Base-by-base conservation (phyloP, 2,888 invertebrate species). In the Meloe dianella region DNA sequence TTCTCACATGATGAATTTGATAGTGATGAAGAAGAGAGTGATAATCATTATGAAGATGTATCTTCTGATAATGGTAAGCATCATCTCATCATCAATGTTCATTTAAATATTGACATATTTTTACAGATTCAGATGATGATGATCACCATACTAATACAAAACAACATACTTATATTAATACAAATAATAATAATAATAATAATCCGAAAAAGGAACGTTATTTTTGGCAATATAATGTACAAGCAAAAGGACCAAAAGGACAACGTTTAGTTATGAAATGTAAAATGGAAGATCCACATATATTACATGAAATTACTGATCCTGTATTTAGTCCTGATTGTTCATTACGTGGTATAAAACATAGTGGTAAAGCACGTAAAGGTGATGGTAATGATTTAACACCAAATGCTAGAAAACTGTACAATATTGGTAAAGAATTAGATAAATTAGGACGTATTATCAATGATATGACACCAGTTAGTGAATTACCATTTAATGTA, bases 181-280 rank as follows among this genome's bases (percentile, higher is more conserved):
- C 38, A 1, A 5, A 12, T 4, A 38, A 4, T n/a, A 38, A 38
- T 38, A 20, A 38, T 38, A 4, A 8, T 8, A 77, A 76, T 61
- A 1, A 38, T 38, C 47, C 6, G 20, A 94, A 93, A 82, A 93
- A 91, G 75, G 95, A 96, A 79, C 88, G 92, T 69, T 97, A 89
- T 84, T 98, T 98, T 83, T 98, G 98, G 98, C 98, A 98, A 83
- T 98, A 98, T 84, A 98, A 98, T 86, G 96, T 97, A 0, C 98
- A 98, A 85, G 94, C 97, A 1, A 97, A 98, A 85, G 97, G 98
- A 1, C 97, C 98, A 6, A 97, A 98, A 85, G 97, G 97, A 54
- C 95, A 96, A 83, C 87, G 96, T 71, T 86, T 96, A 69, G 91
- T 94, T 59, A 87, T 95, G 76, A 92, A 94, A 83, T 91, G 93